Base-by-base conservation (phyloP, 2,888 invertebrate species). In the Chloroclystis v-ata region DNA sequence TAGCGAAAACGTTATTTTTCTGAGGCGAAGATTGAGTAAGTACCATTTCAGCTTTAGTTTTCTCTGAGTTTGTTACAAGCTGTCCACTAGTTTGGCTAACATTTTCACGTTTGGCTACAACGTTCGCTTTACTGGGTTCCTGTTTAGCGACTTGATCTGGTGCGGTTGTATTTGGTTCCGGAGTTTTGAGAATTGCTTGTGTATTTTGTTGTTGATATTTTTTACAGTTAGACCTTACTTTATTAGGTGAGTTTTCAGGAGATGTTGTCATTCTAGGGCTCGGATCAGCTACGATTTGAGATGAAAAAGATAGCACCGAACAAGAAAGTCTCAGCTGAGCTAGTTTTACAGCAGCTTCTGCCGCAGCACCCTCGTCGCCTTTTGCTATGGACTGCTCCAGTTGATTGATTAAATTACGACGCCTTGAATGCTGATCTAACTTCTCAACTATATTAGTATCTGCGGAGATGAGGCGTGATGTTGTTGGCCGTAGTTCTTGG, bases 321-420 rank as follows among this genome's bases (percentile, higher is more conserved):
- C 94, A 94, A 48, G 92, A 92, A 39, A 95, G 90, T 72, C 93
- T 92, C 51, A 94, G 80, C 54, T 93, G 91, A 0, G 95, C 95
- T 57, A 95, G 81, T 74, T 95, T 93, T 56, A 91, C 89, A 0
- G 95, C 95, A 38, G 94, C 90, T 54, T 90, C 90, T 0, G 95
- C 93, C 1, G 95, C 95, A 57, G 93, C 90, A 39, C 89, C 89
- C 76, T 94, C 91, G 63, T 95, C 92, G 5, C 95, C 95, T 67
- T 90, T 91, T 2, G 93, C 91, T 61, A 96, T 95, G 1, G 95
- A 93, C 44, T 90, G 89, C 76, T 95, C 95, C 43, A 96, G 82
- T 72, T 93, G 90, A 69, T 90, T 90, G 59, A 95, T 84, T 55
- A 94, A 68, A 45, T 79, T 72, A 53, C 85, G 73, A 13, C 82